Percentiles rank a stretch among this genome's conserved stretches.
Conservation (phyloP, 35 echinoderm and acorn worm genomes). For the Patiria miniata region DNA sequence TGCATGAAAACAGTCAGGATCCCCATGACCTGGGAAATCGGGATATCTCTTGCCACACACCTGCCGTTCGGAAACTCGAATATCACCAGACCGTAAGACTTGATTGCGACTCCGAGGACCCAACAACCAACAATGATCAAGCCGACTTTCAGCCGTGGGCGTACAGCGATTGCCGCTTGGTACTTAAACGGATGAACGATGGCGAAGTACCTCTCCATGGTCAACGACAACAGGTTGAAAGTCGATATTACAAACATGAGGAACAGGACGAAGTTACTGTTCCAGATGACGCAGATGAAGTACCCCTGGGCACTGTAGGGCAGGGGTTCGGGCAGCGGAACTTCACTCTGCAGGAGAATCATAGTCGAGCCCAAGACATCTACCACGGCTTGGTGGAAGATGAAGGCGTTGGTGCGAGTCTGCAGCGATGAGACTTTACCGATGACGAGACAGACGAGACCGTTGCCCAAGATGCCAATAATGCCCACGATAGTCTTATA, state of each 20-base stretch:
- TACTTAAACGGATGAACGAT: constrained; percentile 59
- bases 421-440: background rate
- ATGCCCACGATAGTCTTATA: background rate
- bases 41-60: background rate
- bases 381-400: constrained; percentile 35
- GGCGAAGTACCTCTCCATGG: constrained; percentile 72
- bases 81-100: background rate
- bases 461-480: constrained; percentile 25
- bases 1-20: constrained; percentile 18
- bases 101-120: constrained; percentile 15
- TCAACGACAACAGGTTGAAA: constrained; percentile 50
- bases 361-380: constrained; percentile 16
- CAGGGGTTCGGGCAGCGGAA: constrained; percentile 11
- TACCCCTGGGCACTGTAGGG: constrained; percentile 12
- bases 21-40: background rate
- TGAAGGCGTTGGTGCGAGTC: constrained; percentile 38
- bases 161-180: background rate
- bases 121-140: background rate
- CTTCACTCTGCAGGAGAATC: background rate
- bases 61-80: background rate
- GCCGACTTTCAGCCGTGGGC: background rate
- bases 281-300: constrained; percentile 52
- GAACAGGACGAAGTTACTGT: constrained; percentile 43
- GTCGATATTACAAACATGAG: constrained; percentile 41
- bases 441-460: constrained; percentile 29